Evolutionary conservation across 2,888 invertebrate genomes (phyloP).

Genomic region (Spodoptera littoralis): DNA sequence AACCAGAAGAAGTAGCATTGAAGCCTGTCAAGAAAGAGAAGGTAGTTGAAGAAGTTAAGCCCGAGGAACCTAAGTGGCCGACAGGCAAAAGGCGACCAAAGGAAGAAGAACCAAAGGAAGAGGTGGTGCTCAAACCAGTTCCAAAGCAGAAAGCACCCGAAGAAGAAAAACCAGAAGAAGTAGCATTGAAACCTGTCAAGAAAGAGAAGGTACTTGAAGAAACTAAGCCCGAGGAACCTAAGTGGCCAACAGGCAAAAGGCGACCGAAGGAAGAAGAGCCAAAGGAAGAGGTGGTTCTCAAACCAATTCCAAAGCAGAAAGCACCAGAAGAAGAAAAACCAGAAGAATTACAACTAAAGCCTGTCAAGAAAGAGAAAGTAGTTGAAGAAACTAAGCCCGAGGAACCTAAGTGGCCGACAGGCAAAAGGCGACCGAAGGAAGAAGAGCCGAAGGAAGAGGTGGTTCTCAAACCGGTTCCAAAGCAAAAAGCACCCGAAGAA

Average conservation of each 20-base stretch:
- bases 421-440: slow-evolving; percentile 2
- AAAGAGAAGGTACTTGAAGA: slow-evolving; percentile 4
- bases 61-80: slow-evolving; percentile 7
- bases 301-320: slow-evolving; percentile 6
- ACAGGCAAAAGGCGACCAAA: slow-evolving; percentile 4
- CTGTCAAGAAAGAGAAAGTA: slow-evolving; percentile 10
- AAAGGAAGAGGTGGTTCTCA: slow-evolving; percentile 6
- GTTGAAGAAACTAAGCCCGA: slow-evolving; percentile 25
- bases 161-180: slow-evolving; percentile 9
- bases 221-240: slow-evolving; percentile 43
- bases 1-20: slow-evolving; percentile 1
- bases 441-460: not conserved
- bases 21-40: slow-evolving; percentile 4
- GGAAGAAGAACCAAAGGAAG: slow-evolving; percentile 13
- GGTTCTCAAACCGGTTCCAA: slow-evolving; percentile 53
- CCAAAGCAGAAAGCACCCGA: slow-evolving; percentile 1
- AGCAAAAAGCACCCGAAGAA: slow-evolving; percentile 41
- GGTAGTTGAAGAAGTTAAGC: not conserved
- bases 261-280: slow-evolving; percentile 12
- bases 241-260: slow-evolving; percentile 23
- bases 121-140: slow-evolving; percentile 6
- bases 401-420: slow-evolving; percentile 8
- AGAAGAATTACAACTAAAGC: slow-evolving; percentile 12
- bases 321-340: slow-evolving; percentile 7
- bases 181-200: not conserved